phyloP scores from a whole-genome alignment of 2,113 vertebrate species.

The Rousettus leschenaultii region DNA sequence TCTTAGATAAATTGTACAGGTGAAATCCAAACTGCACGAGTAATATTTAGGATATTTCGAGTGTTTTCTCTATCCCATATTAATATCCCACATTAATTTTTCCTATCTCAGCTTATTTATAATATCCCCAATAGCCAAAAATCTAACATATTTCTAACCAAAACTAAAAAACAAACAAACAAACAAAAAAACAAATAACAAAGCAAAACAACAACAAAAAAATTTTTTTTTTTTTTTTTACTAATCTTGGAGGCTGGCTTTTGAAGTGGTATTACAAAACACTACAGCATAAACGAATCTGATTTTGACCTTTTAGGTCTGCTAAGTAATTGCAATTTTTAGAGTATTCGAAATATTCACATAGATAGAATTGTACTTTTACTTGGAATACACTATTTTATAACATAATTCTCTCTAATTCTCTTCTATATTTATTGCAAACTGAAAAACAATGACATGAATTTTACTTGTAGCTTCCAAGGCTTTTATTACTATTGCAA shows the following conservation, averaged over 20 bases:
- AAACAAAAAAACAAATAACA: no score
- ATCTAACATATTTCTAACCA: not conserved
- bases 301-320: not conserved
- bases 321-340: not conserved
- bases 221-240: not conserved
- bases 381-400: not conserved
- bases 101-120: not conserved
- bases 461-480: not conserved
- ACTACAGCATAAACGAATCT: not conserved
- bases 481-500: not conserved
- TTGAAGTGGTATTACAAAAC: not conserved
- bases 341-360: not conserved
- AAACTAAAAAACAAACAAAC: no score
- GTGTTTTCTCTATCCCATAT: not conserved
- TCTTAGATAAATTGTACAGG: not conserved
- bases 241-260: not conserved
- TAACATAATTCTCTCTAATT: not conserved
- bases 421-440: not conserved
- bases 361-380: not conserved
- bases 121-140: not conserved
- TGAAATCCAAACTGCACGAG: not conserved
- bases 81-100: not conserved
- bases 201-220: no score
- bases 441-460: not conserved
- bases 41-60: not conserved